These are phyloP conservation scores for Engraulis encrasicolus DNA, from an alignment of 2,113 vertebrate species.

Conservation along the genomic window DNA sequence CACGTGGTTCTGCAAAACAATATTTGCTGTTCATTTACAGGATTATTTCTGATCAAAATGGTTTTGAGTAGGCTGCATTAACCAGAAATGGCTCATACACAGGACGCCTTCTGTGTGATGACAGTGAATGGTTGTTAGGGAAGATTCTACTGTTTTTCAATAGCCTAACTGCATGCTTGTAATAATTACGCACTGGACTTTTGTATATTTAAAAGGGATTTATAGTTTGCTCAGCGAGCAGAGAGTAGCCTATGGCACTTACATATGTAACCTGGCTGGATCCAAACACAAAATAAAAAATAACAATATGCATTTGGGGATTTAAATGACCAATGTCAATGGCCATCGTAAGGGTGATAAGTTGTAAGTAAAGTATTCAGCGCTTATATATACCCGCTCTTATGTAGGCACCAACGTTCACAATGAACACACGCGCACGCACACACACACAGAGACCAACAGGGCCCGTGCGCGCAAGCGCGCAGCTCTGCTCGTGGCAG, in stretches of 20 bases:
- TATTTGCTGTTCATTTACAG: constrained; percentile 5
- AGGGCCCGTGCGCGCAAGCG: background rate
- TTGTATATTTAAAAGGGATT: background rate
- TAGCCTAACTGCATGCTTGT: background rate
- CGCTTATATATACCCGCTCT: background rate
- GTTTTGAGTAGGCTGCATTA: background rate
- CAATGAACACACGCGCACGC: background rate
- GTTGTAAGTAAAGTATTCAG: background rate
- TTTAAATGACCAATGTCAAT: background rate
- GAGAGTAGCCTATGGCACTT: background rate
- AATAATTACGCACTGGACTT: background rate
- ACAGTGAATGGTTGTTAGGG: background rate
- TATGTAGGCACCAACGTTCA: background rate
- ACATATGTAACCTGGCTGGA: background rate
- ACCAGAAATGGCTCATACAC: background rate
- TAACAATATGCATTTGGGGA: background rate
- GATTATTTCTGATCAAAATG: background rate
- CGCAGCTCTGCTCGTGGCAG: background rate
- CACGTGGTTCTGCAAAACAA: constrained; percentile 6
- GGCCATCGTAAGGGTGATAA: background rate
- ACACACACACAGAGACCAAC: background rate
- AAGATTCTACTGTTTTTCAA: background rate
- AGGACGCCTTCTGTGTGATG: no score
- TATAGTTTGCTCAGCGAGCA: background rate
- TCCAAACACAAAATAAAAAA: background rate